A percentile compares a stretch with the other conserved stretches of the same genome.
phyloP scores from a whole-genome alignment of 2,113 vertebrate species.

The Gambusia holbrooki region DNA sequence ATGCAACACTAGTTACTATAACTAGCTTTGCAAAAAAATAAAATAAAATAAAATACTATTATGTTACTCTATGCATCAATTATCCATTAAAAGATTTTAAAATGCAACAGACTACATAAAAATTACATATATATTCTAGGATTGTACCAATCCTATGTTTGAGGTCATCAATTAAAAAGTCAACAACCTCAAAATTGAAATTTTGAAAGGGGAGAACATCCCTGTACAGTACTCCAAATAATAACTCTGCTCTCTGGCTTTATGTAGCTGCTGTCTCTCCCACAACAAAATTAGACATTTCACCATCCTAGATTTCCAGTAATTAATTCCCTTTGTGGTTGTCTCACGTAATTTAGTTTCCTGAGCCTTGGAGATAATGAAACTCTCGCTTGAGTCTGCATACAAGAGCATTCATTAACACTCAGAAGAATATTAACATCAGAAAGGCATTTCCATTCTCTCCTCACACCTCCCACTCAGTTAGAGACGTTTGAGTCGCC shows the following conservation, averaged over 20 bases:
- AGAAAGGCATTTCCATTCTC: slow-evolving; percentile 20
- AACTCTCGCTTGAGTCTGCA: slow-evolving; percentile 40
- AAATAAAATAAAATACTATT: background rate
- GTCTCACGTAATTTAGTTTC: slow-evolving; percentile 41
- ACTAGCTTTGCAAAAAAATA: background rate
- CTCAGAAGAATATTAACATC: slow-evolving; percentile 35
- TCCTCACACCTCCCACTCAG: slow-evolving; percentile 21
- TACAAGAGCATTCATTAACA: slow-evolving; percentile 43
- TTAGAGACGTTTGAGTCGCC: slow-evolving; percentile 17
- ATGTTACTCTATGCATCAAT: background rate
- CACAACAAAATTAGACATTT: slow-evolving; percentile 17
- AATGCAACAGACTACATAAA: background rate
- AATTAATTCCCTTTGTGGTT: slow-evolving; percentile 48
- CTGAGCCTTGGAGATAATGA: slow-evolving; percentile 52
- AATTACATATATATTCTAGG: background rate
- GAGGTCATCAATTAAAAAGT: background rate
- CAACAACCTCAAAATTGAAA: slow-evolving; percentile 2
- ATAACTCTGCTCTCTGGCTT: slow-evolving; percentile 6
- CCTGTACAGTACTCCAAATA: background rate
- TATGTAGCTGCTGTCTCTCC: slow-evolving; percentile 5
- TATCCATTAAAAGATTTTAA: background rate
- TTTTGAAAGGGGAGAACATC: slow-evolving; percentile 17
- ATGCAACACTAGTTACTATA: no score
- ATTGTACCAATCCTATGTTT: background rate
- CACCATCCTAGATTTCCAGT: slow-evolving; percentile 10